Conservation (phyloP, 64 coral and sea anemone genomes). For the Pocillopora verrucosa region DNA sequence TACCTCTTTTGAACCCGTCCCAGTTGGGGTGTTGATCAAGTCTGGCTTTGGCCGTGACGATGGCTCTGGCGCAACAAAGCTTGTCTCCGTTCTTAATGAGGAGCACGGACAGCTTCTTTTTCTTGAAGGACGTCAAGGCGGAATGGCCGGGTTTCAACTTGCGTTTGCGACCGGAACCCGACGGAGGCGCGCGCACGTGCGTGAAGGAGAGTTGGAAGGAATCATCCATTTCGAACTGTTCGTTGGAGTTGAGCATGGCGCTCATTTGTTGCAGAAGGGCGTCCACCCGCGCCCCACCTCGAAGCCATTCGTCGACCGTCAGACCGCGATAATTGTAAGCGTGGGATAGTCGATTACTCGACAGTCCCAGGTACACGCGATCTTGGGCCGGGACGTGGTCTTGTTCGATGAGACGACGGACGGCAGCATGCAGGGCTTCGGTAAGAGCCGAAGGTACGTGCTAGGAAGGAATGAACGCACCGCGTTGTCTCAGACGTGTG, state of each 20-base stretch:
- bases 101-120: neutral
- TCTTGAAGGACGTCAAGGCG: neutral
- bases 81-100: conserved; percentile 2
- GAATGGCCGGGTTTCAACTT: conserved; percentile 12
- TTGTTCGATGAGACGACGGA: neutral
- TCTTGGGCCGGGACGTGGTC: neutral
- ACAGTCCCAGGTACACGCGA: conserved; percentile 20
- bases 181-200: neutral
- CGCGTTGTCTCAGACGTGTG: neutral
- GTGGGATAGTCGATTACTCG: neutral
- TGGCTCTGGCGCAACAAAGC: conserved; percentile 17
- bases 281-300: no score
- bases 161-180: conserved; percentile 8
- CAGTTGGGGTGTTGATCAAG: neutral
- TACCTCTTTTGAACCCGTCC: neutral
- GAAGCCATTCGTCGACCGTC: no score
- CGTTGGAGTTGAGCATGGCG: no score
- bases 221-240: no score
- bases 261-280: no score
- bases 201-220: no score
- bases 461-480: neutral
- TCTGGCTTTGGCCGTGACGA: conserved; percentile 28
- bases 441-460: neutral
- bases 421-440: neutral
- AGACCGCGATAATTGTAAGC: neutral